phyloP scores from a whole-genome alignment of 1,140 invertebrate species.

The Heliconius eleuchia region DNA sequence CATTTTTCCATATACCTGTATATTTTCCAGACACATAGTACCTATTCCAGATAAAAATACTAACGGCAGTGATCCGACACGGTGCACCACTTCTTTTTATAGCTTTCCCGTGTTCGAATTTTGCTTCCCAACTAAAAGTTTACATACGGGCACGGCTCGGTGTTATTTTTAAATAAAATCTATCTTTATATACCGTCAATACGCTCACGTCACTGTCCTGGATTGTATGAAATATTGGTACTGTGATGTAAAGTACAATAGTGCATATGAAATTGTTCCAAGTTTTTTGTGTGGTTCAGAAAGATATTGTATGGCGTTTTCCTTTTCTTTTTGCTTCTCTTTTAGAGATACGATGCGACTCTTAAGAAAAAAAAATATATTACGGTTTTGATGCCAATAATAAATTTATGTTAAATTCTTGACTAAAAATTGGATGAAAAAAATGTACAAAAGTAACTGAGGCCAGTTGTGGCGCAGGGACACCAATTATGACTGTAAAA shows the following conservation, averaged over 20 bases:
- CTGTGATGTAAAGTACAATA: background rate
- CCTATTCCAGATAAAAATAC: background rate
- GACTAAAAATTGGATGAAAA: no score
- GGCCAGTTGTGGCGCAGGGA: no score
- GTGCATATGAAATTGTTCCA: background rate
- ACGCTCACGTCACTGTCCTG: background rate
- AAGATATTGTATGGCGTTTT: no score
- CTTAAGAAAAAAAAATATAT: background rate
- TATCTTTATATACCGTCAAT: background rate
- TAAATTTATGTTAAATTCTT: no score
- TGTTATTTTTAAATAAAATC: slow-evolving; percentile 7
- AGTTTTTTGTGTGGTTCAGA: no score
- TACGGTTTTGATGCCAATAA: no score
- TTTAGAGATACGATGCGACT: no score
- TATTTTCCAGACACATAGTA: no score
- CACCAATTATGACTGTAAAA: no score
- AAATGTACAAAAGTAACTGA: no score
- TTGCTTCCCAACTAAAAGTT: slow-evolving; percentile 8
- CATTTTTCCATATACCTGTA: background rate
- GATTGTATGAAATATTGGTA: background rate
- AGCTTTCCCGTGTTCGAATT: slow-evolving; percentile 4
- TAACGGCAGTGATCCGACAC: slow-evolving; percentile 6
- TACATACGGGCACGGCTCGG: background rate
- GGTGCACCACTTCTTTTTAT: slow-evolving; percentile 10
- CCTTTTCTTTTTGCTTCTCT: no score